Conservation (phyloP, 2,797 vertebrate genomes). For the Gambelia wislizenii region DNA sequence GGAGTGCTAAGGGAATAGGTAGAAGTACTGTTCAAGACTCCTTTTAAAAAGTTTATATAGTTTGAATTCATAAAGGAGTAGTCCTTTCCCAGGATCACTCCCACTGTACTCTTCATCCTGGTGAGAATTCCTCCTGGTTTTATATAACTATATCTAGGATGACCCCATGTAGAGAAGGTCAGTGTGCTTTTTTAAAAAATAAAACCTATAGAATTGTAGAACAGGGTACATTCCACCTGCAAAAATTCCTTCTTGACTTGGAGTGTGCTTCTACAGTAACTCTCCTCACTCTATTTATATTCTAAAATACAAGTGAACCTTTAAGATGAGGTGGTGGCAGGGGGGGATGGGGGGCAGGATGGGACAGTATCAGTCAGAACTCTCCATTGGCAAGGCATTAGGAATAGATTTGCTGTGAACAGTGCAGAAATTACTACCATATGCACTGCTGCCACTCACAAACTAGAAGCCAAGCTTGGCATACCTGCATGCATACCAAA, state of each 20-base stretch:
- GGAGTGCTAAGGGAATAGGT: background rate
- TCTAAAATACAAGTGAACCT: background rate
- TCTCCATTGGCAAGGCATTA: background rate
- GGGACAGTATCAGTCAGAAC: background rate
- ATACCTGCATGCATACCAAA: background rate
- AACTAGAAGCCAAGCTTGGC: background rate
- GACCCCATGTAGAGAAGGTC: background rate
- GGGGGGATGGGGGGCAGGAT: no score
- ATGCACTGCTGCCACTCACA: background rate
- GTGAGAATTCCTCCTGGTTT: background rate
- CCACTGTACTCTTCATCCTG: background rate
- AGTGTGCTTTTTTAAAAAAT: background rate
- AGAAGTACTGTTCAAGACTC: background rate
- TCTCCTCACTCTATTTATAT: background rate
- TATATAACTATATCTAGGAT: background rate
- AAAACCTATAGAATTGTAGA: background rate
- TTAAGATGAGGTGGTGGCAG: background rate
- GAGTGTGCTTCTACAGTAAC: no score
- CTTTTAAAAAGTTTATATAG: no score
- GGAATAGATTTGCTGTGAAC: conserved; percentile 2
- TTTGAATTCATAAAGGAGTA: background rate
- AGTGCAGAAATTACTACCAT: background rate
- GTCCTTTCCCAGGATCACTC: no score
- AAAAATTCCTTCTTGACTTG: background rate
- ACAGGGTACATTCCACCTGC: no score